Base-by-base conservation (phyloP, 2,797 vertebrate species). In the Pangasius macronema region DNA sequence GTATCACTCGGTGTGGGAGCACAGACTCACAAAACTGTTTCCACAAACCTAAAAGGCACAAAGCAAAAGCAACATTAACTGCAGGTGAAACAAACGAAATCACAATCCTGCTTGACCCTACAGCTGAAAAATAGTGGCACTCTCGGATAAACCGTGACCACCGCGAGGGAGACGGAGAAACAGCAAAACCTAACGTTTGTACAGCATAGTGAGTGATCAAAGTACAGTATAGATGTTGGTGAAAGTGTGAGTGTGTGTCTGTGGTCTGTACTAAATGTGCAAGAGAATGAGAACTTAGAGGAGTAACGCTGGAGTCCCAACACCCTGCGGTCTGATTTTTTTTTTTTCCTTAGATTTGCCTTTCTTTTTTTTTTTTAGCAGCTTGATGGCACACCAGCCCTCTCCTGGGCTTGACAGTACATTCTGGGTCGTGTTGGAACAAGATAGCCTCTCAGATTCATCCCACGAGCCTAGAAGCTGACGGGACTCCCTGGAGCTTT, bases 391-490 rank as follows among this genome's bases (percentile, higher is more conserved):
- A 89, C 89, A 87, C 82, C 88, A 88, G 81, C 80, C 82, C 83
- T 83, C 86, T 87, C 93, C 91, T 90, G 91, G 92, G 92, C 92
- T 92, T 89, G 76, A 75, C 75, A 93, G 91, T 95, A 96, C 95
- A 95, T 95, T 95, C 95, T 93, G 91, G 92, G 92, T 93, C 92
- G 39, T 90, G 92, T 92, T 90, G 88, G 92, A 88, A 86, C 18
- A 61, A 90, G 84, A 86, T n/a, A 84, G 85, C 84, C 70, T 91
- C 85, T 68, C 42, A 59, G 85, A 86, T 88, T 87, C 70, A 82
- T 87, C 86, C 87, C 83, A 86, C 79, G 72, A 76, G 88, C 87
- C 87, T 67, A 88, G 89, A 86, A 88, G 87, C 65, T 72, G 73
- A 85, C 83, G 18, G 82, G 86, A 91, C 86, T 86, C 86, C 84